phyloP scores from a whole-genome alignment of 2,888 invertebrate genomes.

The Spilosoma lubricipeda region DNA sequence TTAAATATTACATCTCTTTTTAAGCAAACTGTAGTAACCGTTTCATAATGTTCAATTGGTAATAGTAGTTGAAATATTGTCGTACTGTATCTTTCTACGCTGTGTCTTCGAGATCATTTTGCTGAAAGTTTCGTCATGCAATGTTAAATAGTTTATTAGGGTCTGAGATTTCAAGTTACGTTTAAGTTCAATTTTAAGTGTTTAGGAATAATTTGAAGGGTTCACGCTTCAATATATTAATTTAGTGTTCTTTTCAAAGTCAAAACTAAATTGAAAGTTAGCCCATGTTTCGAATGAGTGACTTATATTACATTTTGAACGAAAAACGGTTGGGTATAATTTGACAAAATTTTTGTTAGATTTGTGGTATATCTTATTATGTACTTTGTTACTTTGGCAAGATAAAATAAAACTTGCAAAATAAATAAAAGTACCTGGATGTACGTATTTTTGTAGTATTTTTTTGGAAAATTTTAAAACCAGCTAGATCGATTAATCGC shows the following conservation, averaged over 20 bases:
- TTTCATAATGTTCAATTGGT: background rate
- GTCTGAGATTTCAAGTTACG: conserved; percentile 19
- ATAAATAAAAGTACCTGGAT: no score
- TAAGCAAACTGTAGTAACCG: background rate
- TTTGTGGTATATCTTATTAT: background rate
- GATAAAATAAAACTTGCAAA: no score
- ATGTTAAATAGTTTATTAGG: conserved; percentile 38
- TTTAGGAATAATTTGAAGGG: conserved; percentile 33
- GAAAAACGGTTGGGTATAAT: background rate
- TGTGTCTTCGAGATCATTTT: conserved; percentile 23
- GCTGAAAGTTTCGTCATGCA: conserved; percentile 26
- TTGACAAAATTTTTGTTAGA: background rate
- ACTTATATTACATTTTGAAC: background rate
- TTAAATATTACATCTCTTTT: no score
- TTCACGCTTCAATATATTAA: background rate
- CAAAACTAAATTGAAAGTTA: conserved; percentile 2
- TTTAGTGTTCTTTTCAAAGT: conserved; percentile 8
- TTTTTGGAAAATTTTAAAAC: no score
- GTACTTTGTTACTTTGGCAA: no score
- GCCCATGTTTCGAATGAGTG: background rate
- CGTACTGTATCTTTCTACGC: background rate
- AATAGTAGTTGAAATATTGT: background rate
- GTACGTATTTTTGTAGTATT: no score
- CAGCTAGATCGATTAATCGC: no score
- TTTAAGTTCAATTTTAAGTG: conserved; percentile 13